phyloP scores from a whole-genome alignment of 2,888 invertebrate species.

The Drosophila putrida region DNA sequence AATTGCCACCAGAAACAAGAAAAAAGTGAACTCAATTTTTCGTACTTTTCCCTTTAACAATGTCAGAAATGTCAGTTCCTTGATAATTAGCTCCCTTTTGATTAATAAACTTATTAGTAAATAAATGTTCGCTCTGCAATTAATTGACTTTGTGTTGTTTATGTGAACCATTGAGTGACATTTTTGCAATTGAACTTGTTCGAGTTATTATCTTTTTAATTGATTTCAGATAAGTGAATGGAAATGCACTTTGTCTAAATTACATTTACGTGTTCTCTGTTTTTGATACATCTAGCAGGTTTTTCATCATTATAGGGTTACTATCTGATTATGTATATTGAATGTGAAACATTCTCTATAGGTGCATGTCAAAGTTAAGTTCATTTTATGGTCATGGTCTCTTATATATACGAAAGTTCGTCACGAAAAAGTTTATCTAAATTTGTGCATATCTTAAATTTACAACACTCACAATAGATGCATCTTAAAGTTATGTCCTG shows the following conservation, averaged over 20 bases:
- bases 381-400: too few relatives aligned
- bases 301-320: not conserved
- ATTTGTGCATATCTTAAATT: too few relatives aligned
- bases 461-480: not conserved
- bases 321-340: not conserved
- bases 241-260: conserved; percentile 15
- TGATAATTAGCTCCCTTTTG: conserved; percentile 2
- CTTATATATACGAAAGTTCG: too few relatives aligned
- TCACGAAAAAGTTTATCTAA: too few relatives aligned
- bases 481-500: not conserved
- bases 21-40: conserved; percentile 26
- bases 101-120: not conserved
- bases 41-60: conserved; percentile 40
- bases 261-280: conserved; percentile 8
- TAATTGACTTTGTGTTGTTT: conserved; percentile 21
- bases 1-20: conserved; percentile 15
- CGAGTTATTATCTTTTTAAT: conserved; percentile 41
- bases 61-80: conserved; percentile 17
- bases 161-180: not conserved
- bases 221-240: conserved; percentile 16
- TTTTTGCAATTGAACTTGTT: conserved; percentile 29
- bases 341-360: not conserved
- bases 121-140: not conserved
- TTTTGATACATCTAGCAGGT: not conserved
- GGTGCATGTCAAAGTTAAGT: too few relatives aligned